phyloP scores from a whole-genome alignment of 2,888 invertebrate species.

The Ecliptopera silaceata region DNA sequence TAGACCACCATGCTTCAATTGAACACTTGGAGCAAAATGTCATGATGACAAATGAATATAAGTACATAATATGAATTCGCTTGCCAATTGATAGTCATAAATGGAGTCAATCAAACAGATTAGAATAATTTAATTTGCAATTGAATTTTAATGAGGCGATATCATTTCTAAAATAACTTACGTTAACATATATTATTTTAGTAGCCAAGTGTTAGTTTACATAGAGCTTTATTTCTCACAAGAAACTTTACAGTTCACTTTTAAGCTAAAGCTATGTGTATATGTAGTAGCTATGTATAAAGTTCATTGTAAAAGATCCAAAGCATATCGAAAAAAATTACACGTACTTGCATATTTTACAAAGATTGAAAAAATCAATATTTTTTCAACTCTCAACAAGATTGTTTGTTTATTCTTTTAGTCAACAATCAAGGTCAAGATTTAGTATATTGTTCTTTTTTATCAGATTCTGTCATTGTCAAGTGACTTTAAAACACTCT shows the following conservation, averaged over 20 bases:
- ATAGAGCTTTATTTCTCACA: too few relatives aligned
- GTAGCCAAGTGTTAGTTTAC: too few relatives aligned
- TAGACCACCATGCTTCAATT: background rate
- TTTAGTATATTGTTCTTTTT: slow-evolving; percentile 11
- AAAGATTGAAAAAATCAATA: slow-evolving; percentile 5
- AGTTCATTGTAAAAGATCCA: too few relatives aligned
- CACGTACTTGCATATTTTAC: too few relatives aligned
- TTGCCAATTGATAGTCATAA: slow-evolving; percentile 23
- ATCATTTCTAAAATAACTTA: background rate
- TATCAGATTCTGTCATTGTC: slow-evolving; percentile 35
- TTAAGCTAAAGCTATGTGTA: too few relatives aligned
- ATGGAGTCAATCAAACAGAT: slow-evolving; percentile 17
- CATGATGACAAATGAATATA: slow-evolving; percentile 14
- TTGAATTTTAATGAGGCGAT: slow-evolving; percentile 5
- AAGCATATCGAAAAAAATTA: too few relatives aligned
- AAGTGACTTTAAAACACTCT: slow-evolving; percentile 25
- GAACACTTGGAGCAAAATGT: slow-evolving; percentile 4
- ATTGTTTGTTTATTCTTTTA: slow-evolving; percentile 8
- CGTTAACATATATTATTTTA: too few relatives aligned
- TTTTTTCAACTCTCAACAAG: slow-evolving; percentile 1
- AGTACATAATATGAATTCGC: slow-evolving; percentile 12
- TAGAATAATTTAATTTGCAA: slow-evolving; percentile 15
- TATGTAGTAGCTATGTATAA: too few relatives aligned
- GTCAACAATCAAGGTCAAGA: slow-evolving; percentile 6
- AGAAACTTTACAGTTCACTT: too few relatives aligned